Evolutionary conservation across 2,888 invertebrate species (phyloP), one percentile per base, ranked within the genome.

Genomic region (Orchestes rusci): DNA sequence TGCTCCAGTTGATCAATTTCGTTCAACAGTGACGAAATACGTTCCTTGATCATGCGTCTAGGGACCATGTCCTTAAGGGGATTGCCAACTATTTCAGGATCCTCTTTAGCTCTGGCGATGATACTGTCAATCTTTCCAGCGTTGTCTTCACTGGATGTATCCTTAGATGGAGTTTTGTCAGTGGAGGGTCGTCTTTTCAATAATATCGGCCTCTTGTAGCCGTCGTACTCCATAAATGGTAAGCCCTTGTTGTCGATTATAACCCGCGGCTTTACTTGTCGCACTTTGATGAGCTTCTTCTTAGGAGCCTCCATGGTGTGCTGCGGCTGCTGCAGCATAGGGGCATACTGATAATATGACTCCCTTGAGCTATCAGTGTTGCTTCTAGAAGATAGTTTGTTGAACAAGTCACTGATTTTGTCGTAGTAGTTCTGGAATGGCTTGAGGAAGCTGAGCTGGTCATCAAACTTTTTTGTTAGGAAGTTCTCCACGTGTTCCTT

Each of bases 211-310:
- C 62, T 43, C 20, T 63, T 65, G 13, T 51, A 53, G 3, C 63
- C 64, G 36, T 62, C 55, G 31, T 63, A 52, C 48, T 64, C 64
- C 44, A 62, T 50, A 36, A 64, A 63, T 3, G 63, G 58, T 16
- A 53, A 39, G 1, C 64, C 64, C 15, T 63, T 59, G 16, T 63
- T 62, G 23, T 65, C 62, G 8, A 65, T 55, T 18, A 64, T 59
- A 4, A 63, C 32, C 45, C 60, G 62, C 1, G 65, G 61, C 30
- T 57, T 55, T 2, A 66, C 20, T 50, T 60, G 59, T 39, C 60
- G 56, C 2, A 66, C 48, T 2, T 59, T 45, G 5, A 61, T 48
- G 19, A 54, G 48, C 30, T 51, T 53, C 3, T 53, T 55, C 10
- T 34, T 43, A 7, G 43, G 41, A 33, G 13, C 49, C 39, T 18